Evolutionary conservation across 1,140 invertebrate genomes (phyloP), one percentile per base, ranked within the genome.

Genomic region (Pseudomyrmex sp.): DNA sequence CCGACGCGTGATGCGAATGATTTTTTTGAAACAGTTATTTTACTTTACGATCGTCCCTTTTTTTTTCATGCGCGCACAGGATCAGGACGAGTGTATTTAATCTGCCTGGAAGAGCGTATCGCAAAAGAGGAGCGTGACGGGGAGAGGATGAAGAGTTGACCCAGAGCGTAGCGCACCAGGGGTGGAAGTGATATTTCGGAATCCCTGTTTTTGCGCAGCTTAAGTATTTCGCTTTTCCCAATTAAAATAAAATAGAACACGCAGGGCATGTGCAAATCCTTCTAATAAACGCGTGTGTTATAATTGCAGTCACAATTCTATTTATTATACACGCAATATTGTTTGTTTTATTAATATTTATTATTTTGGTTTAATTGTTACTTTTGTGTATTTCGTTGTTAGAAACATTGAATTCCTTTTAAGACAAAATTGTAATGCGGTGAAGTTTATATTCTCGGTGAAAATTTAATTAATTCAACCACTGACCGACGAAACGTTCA

Each of bases 61-160:
- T 87, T 26, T 26, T 84, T 65, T 66, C 59, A 80, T 75, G 80
- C 72, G 79, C 66, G 80, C 69, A 70, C 72, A 62, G 52, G 66
- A 56, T 56, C 52, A 56, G 52, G 50, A 87, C 74, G 76, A 80
- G 86, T 84, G 69, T 61, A 87, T 88, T 88, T 88, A 88, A 87
- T 88, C 86, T 76, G 48, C 35, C 54, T 54, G 56, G 56, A 88
- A 84, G 48, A 87, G 70, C 59, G 83, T 68, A 69, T 48, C 48
- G 61, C 73, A 58, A 77, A 76, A 75, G 12, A 46, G n/a, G n/a
- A 20, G 65, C 35, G n/a, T 44, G n/a, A 15, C 59, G 23, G 65
- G 56, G 35, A 35, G 35, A 35, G 18, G 23, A 52, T 44, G 85
- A 75, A 72, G 63, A 87, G 82, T 70, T 79, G 86, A 63, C 76